phyloP scores from a whole-genome alignment of 2,113 vertebrate species.

The Silurus glanis region DNA sequence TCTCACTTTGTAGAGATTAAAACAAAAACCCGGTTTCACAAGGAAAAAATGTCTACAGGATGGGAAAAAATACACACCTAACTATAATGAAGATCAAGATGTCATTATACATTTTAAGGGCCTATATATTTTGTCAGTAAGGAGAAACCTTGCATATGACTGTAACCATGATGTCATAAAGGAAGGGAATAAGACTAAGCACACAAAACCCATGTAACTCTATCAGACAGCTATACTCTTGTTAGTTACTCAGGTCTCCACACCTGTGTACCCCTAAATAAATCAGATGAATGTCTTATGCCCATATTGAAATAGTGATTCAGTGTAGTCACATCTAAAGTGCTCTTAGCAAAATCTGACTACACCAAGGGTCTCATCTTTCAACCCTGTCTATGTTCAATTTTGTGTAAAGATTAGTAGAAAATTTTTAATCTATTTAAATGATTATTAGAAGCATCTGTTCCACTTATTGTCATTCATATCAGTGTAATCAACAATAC shows the following conservation, averaged over 20 bases:
- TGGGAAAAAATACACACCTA: background rate
- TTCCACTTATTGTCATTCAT: background rate
- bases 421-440: background rate
- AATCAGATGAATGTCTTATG: background rate
- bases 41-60: background rate
- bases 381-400: background rate
- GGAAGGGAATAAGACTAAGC: background rate
- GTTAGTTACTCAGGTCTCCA: background rate
- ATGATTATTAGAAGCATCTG: background rate
- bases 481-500: background rate
- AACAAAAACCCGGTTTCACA: background rate
- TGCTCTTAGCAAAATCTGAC: background rate
- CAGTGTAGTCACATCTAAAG: background rate
- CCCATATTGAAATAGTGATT: background rate
- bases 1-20: background rate
- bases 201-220: background rate
- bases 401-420: background rate
- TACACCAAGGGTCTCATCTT: background rate
- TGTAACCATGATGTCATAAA: background rate
- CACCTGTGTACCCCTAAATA: constrained; percentile 1
- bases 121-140: background rate
- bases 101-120: background rate
- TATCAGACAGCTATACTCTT: background rate
- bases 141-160: background rate
- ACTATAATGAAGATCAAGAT: background rate